These are phyloP conservation scores for Polypedilum pembai DNA, from an alignment of 1,140 invertebrate genomes.

Conservation along the genomic window DNA sequence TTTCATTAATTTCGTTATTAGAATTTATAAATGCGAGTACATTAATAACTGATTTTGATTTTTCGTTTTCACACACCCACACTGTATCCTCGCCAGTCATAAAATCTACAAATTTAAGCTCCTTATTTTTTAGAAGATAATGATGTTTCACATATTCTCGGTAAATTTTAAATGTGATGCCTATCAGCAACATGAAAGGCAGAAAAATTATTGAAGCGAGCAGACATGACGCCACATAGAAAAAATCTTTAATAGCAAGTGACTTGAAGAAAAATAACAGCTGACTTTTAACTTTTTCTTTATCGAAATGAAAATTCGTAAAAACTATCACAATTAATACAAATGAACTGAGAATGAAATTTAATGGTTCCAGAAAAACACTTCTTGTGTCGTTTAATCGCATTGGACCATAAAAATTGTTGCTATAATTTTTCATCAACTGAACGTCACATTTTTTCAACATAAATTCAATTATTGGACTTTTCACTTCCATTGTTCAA, in stretches of 20 bases:
- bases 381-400: not conserved
- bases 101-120: conserved; percentile 35
- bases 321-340: not conserved
- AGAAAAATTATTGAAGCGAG: not conserved
- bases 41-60: conserved; percentile 39
- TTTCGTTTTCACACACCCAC: conserved; percentile 39
- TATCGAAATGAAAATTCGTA: not conserved
- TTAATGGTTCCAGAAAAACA: not conserved
- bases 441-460: not conserved
- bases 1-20: conserved; percentile 22
- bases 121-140: not conserved
- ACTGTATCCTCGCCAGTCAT: conserved; percentile 39
- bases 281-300: not conserved
- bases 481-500: not conserved
- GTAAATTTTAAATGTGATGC: not conserved
- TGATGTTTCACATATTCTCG: not conserved
- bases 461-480: not conserved
- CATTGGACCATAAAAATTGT: not conserved
- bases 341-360: not conserved
- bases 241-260: not conserved
- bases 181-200: not conserved
- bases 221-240: not conserved
- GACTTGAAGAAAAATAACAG: not conserved
- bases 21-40: conserved; percentile 38
- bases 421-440: conserved; percentile 14